Evolutionary conservation across 2,797 vertebrate species (phyloP), one percentile per base, ranked within the genome.

Genomic region (Lepus townsendii): DNA sequence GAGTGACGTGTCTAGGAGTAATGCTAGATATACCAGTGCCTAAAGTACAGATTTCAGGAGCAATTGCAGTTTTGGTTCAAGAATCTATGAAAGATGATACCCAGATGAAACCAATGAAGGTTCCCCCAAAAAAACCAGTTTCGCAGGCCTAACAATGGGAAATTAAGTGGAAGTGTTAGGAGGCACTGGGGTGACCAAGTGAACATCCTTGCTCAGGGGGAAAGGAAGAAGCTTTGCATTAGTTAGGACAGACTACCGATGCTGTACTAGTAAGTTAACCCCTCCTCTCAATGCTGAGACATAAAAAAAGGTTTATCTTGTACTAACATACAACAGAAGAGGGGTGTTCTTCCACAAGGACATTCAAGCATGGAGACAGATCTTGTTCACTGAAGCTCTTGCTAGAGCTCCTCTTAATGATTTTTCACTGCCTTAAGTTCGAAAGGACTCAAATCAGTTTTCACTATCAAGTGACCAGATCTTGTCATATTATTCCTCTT

Each of bases 61-160:
- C 24, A 50, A 62, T 12, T 30, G 4, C 32, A 71, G 20, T 19
- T 87, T 91, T 57, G n/a, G 2, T 79, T 65, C 65, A 83, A 69
- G 26, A 78, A 82, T 88, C 69, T 69, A 12, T 52, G 66, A 95
- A 63, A 26, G 20, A 14, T 71, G 42, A 75, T 79, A 91, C 52
- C 60, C 42, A 82, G 65, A 9, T 87, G 35, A 71, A 91, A 76
- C n/a, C 38, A 68, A 90, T 47, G 26, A 50, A 79, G 32, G 35
- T 6, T 24, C 75, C 57, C 10, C 35, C 35, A 32, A 13, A 30
- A 35, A 22, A 69, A 19, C 6, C 85, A 17, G 4, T 69, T 57
- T 88, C 50, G 72, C 7, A 88, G 27, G 8, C 6, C 27, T 35
- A 52, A 69, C 4, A 91, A 52, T 32, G 38, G 2, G 32, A 60